Evolutionary conservation across 2,797 vertebrate genomes (phyloP), one percentile per base, ranked within the genome.

Genomic region (Australoheros facetus): DNA sequence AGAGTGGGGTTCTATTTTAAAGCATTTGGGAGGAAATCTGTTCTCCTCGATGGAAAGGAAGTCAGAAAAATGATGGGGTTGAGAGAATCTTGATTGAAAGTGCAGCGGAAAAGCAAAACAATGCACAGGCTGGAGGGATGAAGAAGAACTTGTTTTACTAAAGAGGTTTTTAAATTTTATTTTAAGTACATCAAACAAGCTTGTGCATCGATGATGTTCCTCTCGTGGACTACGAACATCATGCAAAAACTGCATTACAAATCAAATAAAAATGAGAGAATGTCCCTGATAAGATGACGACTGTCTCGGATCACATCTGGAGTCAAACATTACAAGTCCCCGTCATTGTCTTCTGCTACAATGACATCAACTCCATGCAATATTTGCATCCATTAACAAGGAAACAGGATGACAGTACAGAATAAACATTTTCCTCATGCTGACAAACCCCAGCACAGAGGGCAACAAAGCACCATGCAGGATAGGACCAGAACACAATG

Each of bases 41-140:
- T 14, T 58, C 45, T 71, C 11, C 34, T 73, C 56, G 11, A 59
- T 71, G 82, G 80, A 87, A 92, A 78, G 28, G 87, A 94, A 93
- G 88, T 80, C 71, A 70, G 73, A 26, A 9, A 90, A 91, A 90
- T 91, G 71, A 92, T 86, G 89, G 86, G 88, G 92, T 84, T 57
- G 56, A 7, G 48, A 76, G 86, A 90, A 74, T 69, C 21, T 53
- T 7, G 60, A 59, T 80, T 91, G 84, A 23, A 91, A 89, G 83
- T 75, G 62, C 5, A 21, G 71, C 71, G 64, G 73, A 80, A 42
- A 78, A 78, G 75, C 64, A 69, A 69, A 72, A 59, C 73, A 83
- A 85, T 62, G 39, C 57, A 42, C 9, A 73, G 21, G 75, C 42
- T 73, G 69, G 79, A 83, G 48, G 14, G 42, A 84, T 54, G 79